A percentile compares a stretch with the other conserved stretches of the same genome.
These are phyloP conservation scores for Dasypus novemcinctus DNA, from an alignment of 2,113 vertebrate species.

Conservation along the genomic window DNA sequence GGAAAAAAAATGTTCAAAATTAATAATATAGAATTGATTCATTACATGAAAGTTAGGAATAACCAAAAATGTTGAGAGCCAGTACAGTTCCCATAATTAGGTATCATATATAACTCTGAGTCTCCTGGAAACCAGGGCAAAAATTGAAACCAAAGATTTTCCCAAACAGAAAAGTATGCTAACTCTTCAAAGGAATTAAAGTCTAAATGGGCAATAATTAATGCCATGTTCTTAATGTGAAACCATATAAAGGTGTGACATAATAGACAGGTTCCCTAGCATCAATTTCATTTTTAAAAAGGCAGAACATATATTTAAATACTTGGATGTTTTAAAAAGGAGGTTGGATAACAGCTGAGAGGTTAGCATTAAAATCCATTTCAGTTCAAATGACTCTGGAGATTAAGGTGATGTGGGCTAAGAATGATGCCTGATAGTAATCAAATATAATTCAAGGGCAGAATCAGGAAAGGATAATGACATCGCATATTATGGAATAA, in stretches of 20 bases:
- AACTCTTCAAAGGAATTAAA: neutral
- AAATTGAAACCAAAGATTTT: neutral
- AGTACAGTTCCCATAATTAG: neutral
- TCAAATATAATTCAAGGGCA: neutral
- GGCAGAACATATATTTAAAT: neutral
- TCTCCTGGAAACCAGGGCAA: neutral
- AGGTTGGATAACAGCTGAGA: neutral
- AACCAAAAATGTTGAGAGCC: neutral
- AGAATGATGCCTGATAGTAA: neutral
- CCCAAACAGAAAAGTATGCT: neutral
- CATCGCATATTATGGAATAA: neutral
- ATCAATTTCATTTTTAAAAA: neutral
- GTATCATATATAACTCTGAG: neutral
- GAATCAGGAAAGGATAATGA: neutral
- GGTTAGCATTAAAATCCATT: conserved; percentile 15
- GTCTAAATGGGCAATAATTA: neutral
- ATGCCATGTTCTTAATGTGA: neutral
- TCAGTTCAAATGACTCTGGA: neutral
- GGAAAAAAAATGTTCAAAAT: neutral
- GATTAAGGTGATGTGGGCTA: neutral
- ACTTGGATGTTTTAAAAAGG: conserved; percentile 17
- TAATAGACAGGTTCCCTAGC: neutral
- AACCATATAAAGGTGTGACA: neutral
- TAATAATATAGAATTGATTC: neutral
- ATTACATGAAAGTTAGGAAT: neutral